Conservation (phyloP, 2,113 vertebrate genomes). For the Microcebus lehilahytsara region DNA sequence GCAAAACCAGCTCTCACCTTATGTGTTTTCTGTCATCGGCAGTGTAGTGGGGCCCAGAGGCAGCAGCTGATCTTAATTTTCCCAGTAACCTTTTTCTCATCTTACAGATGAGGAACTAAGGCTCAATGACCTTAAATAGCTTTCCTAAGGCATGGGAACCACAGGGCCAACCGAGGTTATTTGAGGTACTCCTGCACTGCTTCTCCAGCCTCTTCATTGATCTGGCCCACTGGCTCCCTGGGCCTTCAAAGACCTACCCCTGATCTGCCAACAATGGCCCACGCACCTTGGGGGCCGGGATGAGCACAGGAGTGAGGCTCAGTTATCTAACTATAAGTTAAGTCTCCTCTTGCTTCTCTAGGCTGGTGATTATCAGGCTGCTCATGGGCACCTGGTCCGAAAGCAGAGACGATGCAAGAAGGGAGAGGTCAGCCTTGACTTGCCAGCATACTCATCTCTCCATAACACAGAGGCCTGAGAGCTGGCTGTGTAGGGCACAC, state of each 20-base stretch:
- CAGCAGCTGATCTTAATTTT: too few relatives aligned
- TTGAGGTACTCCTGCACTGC: background rate
- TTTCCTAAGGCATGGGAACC: background rate
- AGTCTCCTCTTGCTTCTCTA: background rate
- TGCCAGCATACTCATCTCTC: background rate
- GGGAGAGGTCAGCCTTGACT: background rate
- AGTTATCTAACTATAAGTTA: background rate
- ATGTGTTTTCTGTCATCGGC: accelerated
- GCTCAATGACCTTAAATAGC: background rate
- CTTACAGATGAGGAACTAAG: background rate
- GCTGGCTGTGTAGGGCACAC: background rate
- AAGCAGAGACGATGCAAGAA: background rate
- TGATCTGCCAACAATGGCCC: background rate
- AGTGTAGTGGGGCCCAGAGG: accelerated
- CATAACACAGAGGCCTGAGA: background rate
- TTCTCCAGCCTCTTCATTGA: background rate
- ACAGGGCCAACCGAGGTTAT: background rate
- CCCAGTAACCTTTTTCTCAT: background rate
- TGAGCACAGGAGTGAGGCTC: background rate
- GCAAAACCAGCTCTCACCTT: background rate
- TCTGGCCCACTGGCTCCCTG: background rate
- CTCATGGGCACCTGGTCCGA: background rate
- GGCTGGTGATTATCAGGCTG: background rate
- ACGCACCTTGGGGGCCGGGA: background rate
- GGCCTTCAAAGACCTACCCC: background rate